These are phyloP conservation scores for Lophius piscatorius DNA, from an alignment of 2,113 vertebrate species.

Conservation along the genomic window DNA sequence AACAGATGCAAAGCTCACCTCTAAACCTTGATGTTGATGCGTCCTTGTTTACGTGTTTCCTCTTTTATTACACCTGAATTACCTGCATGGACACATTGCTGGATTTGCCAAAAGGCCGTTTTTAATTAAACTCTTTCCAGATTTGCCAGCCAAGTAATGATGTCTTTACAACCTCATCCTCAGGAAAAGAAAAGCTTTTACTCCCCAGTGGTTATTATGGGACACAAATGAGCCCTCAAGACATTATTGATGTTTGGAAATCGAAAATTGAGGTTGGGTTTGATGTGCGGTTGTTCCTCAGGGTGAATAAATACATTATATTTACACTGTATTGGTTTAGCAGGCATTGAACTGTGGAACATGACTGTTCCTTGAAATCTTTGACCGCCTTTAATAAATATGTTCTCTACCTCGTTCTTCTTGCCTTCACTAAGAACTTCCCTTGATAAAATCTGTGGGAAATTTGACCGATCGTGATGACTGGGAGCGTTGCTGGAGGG, in stretches of 20 bases:
- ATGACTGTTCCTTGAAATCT: neutral
- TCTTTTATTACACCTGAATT: constrained; percentile 10
- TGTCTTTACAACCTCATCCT: constrained; percentile 41
- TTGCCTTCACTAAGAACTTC: too few species aligned
- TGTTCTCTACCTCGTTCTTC: too few species aligned
- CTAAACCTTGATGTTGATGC: constrained; percentile 38
- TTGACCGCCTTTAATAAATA: constrained; percentile 1
- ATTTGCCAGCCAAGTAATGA: constrained; percentile 34
- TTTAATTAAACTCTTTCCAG: constrained; percentile 51
- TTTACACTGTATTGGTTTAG: neutral
- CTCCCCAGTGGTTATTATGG: neutral
- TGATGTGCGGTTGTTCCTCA: neutral
- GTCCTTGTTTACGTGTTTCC: constrained; percentile 43
- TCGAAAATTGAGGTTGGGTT: neutral
- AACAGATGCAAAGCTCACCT: constrained; percentile 63
- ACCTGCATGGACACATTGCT: constrained; percentile 3
- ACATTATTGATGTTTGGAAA: constrained; percentile 3
- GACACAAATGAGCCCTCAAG: constrained; percentile 7
- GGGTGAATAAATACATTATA: neutral
- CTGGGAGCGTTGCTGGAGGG: too few species aligned
- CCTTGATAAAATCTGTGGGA: too few species aligned
- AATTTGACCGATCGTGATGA: too few species aligned
- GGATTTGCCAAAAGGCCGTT: constrained; percentile 38
- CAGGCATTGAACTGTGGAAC: neutral
- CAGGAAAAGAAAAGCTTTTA: constrained; percentile 8